A percentile compares a stretch with the other conserved stretches of the same genome.
phyloP scores from a whole-genome alignment of 37 sponge, comb jelly and placozoan genomes.

The Spongilla lacustris region DNA sequence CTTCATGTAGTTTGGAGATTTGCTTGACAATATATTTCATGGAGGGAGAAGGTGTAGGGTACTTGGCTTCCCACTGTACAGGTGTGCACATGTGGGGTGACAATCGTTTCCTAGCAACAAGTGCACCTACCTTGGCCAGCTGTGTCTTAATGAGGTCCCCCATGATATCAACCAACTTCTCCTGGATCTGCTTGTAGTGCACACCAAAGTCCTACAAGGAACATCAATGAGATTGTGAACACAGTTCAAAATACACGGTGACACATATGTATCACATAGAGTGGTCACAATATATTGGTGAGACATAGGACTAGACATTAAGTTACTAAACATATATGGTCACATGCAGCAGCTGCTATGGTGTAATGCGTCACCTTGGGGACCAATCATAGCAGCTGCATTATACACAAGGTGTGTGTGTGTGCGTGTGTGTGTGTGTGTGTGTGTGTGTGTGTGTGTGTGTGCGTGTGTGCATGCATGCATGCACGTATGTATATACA shows the following conservation, averaged over 20 bases:
- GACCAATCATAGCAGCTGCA: too few species aligned
- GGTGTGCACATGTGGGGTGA: not conserved
- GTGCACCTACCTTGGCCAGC: constrained; percentile 56
- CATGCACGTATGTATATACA: too few species aligned
- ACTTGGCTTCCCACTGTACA: constrained; percentile 86
- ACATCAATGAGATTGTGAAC: not conserved
- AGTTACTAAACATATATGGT: too few species aligned
- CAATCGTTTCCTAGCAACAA: not conserved
- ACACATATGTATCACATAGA: not conserved
- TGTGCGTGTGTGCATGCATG: too few species aligned
- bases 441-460: too few species aligned
- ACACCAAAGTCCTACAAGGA: constrained; percentile 67
- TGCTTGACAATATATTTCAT: constrained; percentile 83
- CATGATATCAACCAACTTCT: constrained; percentile 90
- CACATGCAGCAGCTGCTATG: too few species aligned
- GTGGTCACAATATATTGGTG: too few species aligned
- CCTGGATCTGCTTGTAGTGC: constrained; percentile 80
- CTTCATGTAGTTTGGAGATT: constrained; percentile 90
- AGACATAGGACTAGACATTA: too few species aligned
- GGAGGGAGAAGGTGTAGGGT: constrained; percentile 80
- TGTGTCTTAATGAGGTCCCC: constrained; percentile 82
- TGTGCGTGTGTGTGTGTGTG: too few species aligned
- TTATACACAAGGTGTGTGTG: too few species aligned
- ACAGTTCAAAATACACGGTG: not conserved
- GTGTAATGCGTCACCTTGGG: too few species aligned